These are phyloP conservation scores for Zaprionus lachaisei DNA, from an alignment of 1,140 invertebrate species.

Conservation along the genomic window DNA sequence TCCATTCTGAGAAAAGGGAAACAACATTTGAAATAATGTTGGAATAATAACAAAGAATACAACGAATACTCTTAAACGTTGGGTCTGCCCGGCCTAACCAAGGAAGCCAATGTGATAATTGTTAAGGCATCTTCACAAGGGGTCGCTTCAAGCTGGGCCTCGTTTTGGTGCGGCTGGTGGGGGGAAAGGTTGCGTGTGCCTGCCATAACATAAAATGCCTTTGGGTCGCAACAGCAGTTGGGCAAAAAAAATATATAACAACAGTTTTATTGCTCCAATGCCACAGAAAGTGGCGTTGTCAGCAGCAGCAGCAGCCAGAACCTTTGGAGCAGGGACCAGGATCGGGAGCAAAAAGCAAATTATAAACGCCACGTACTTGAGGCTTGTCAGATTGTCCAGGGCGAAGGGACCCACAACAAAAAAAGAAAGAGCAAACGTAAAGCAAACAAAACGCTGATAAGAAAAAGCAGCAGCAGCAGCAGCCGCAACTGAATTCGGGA, in stretches of 20 bases:
- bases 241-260: constrained; percentile 38
- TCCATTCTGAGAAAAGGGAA: not conserved
- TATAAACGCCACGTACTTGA: constrained; percentile 56
- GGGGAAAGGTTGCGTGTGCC: constrained; percentile 44
- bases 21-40: constrained; percentile 34
- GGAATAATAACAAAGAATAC: not conserved
- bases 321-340: constrained; percentile 27
- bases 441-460: constrained; percentile 34
- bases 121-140: constrained; percentile 46
- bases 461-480: constrained; percentile 6
- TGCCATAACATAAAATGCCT: constrained; percentile 62
- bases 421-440: constrained; percentile 44
- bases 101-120: constrained; percentile 64
- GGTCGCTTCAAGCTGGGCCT: constrained; percentile 9
- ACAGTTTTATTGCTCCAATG: constrained; percentile 65
- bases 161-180: not conserved
- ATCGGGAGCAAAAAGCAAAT: constrained; percentile 41
- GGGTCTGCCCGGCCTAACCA: not conserved
- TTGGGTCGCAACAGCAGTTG: constrained; percentile 22
- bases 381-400: constrained; percentile 38
- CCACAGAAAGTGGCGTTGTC: constrained; percentile 66
- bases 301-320: constrained; percentile 52
- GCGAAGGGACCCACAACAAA: constrained; percentile 4
- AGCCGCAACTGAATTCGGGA: constrained; percentile 5
- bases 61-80: not conserved